Conservation (phyloP, 1,140 invertebrate species). For the Saccostrea echinata region DNA sequence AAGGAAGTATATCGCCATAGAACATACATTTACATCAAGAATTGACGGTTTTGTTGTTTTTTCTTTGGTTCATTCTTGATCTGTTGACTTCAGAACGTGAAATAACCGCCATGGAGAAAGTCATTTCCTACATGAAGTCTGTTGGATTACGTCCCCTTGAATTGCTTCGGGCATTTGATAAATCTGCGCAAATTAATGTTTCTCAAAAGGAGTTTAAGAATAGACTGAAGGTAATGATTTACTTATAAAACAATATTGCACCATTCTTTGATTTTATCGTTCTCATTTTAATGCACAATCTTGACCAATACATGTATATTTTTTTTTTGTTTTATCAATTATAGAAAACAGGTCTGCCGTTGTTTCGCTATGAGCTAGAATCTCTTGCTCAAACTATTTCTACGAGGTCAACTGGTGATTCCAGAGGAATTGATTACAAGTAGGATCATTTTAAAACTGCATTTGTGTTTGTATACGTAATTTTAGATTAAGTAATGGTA, state of each 20-base stretch:
- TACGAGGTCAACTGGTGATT: conserved; percentile 40
- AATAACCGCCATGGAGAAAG: conserved; percentile 62
- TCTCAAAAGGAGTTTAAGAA: conserved; percentile 58
- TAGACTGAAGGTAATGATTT: conserved; percentile 57
- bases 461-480: too few relatives aligned
- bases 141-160: conserved; percentile 64
- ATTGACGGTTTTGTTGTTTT: too few relatives aligned
- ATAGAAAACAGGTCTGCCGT: conserved; percentile 57
- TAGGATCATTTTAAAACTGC: too few relatives aligned
- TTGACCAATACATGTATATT: neutral
- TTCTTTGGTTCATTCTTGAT: too few relatives aligned
- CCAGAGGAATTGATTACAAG: conserved; percentile 61
- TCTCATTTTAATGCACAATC: neutral
- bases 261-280: neutral
- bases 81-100: conserved; percentile 7
- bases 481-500: too few relatives aligned
- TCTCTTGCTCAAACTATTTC: conserved; percentile 60
- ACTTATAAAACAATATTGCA: neutral
- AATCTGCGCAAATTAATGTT: conserved; percentile 56
- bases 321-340: neutral
- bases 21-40: too few relatives aligned
- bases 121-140: conserved; percentile 62
- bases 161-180: conserved; percentile 63
- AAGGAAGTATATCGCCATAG: too few relatives aligned
- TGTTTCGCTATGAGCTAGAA: conserved; percentile 62